Evolutionary conservation across 2,113 vertebrate genomes (phyloP).

Genomic region (Orcinus orca): DNA sequence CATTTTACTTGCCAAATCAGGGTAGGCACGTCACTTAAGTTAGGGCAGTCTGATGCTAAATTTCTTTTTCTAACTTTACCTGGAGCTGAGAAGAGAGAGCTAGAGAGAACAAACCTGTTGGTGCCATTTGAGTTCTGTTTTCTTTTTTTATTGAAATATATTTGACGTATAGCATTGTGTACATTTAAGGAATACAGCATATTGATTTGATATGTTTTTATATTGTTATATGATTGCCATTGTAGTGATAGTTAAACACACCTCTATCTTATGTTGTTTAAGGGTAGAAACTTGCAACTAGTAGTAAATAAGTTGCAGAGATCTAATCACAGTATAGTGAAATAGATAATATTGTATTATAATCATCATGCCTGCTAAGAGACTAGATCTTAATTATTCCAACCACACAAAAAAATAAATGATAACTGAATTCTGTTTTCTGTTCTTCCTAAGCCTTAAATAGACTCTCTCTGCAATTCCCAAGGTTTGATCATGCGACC

Average conservation of each 20-base stretch:
- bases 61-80: neutral
- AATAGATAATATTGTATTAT: neutral
- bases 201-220: neutral
- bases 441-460: neutral
- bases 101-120: neutral
- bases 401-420: neutral
- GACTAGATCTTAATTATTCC: neutral
- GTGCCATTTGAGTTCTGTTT: neutral
- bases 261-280: neutral
- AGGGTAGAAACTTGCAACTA: neutral
- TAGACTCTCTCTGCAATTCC: neutral
- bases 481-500: too few species aligned
- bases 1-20: neutral
- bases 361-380: neutral
- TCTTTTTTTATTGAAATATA: neutral
- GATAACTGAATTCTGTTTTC: neutral
- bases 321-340: neutral
- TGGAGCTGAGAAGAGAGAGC: neutral
- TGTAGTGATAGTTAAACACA: neutral
- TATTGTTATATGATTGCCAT: neutral
- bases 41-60: neutral
- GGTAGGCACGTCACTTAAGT: neutral
- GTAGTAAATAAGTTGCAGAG: neutral
- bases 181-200: neutral
- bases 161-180: neutral